phyloP scores from a whole-genome alignment of 2,113 vertebrate species.

The Lophochroa leadbeateri region DNA sequence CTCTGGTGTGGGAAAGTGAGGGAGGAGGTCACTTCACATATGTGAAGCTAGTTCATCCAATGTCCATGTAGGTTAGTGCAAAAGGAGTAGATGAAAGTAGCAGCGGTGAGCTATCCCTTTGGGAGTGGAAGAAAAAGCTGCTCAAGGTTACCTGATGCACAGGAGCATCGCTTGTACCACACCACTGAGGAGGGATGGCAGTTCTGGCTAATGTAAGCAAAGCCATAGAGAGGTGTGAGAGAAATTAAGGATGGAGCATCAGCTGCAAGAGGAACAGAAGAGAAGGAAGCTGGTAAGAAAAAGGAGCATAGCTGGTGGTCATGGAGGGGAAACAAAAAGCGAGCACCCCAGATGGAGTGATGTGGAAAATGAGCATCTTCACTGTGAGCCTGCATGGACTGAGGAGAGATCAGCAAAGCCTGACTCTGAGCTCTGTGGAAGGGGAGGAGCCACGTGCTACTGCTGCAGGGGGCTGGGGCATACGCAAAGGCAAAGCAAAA shows the following conservation, averaged over 20 bases:
- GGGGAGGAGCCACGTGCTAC: background rate
- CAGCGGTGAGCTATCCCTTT: background rate
- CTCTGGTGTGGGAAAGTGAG: background rate
- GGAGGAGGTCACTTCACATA: background rate
- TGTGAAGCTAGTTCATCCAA: background rate
- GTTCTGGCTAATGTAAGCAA: background rate
- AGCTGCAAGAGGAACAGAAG: background rate
- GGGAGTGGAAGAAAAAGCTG: background rate
- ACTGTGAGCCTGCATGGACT: background rate
- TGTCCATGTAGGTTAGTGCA: background rate
- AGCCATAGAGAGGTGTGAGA: background rate
- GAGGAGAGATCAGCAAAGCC: background rate
- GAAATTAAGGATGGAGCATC: background rate
- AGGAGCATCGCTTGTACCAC: background rate
- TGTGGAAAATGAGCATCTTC: fast-evolving
- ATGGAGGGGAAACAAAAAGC: background rate
- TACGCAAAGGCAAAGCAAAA: background rate
- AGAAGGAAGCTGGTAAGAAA: background rate
- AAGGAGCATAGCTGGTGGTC: fast-evolving
- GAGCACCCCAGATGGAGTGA: background rate
- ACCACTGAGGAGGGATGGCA: background rate
- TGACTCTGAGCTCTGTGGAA: background rate
- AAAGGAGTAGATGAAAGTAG: background rate
- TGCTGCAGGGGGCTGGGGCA: fast-evolving
- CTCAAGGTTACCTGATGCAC: background rate